A percentile compares a stretch with the other conserved stretches of the same genome.
These are phyloP conservation scores for Neoitamus cyanurus DNA, from an alignment of 2,888 invertebrate genomes.

Conservation along the genomic window DNA sequence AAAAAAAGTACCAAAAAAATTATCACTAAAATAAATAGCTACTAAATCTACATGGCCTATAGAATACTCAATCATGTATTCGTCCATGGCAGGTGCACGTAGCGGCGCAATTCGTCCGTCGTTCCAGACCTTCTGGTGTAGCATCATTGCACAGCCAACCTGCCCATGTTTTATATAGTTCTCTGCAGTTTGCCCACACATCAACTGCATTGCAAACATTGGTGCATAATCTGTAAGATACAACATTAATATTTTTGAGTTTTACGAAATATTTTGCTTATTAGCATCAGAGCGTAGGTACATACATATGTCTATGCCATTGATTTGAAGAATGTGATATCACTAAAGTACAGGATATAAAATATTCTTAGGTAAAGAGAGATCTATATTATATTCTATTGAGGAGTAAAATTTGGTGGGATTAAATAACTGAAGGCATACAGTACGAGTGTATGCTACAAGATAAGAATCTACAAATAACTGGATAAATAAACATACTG, in stretches of 20 bases:
- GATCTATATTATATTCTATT: no score
- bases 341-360: no score
- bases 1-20: not conserved
- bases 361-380: no score
- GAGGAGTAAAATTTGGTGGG: no score
- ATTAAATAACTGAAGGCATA: no score
- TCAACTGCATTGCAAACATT: slow-evolving; percentile 78
- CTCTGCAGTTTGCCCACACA: slow-evolving; percentile 78
- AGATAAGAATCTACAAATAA: no score
- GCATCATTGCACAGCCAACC: slow-evolving; percentile 72
- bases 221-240: slow-evolving; percentile 71
- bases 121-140: slow-evolving; percentile 68
- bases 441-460: no score
- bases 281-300: no score
- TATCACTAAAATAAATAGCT: slow-evolving; percentile 15
- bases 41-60: not conserved
- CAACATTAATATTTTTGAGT: not conserved
- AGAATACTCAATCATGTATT: slow-evolving; percentile 63
- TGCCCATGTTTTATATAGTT: slow-evolving; percentile 70
- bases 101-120: slow-evolving; percentile 73
- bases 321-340: no score
- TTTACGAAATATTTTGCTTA: not conserved
- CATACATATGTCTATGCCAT: no score
- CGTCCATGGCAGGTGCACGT: slow-evolving; percentile 77
- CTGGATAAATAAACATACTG: no score